phyloP scores from a whole-genome alignment of 2,797 vertebrate genomes.

The Micropoecilia bifurca region DNA sequence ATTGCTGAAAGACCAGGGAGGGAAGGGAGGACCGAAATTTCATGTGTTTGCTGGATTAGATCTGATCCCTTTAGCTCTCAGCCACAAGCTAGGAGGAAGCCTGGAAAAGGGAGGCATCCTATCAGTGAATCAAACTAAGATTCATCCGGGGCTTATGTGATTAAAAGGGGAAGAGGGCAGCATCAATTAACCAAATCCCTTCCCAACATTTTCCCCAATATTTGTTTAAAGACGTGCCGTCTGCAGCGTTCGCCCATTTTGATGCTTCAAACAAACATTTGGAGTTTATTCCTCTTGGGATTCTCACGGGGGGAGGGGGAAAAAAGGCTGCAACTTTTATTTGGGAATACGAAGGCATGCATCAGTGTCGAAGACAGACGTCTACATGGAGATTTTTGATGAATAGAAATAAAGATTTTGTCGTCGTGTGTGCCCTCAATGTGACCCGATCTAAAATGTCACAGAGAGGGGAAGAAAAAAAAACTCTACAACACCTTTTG shows the following conservation, averaged over 20 bases:
- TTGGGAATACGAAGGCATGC: conserved; percentile 52
- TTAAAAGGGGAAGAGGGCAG: conserved; percentile 81
- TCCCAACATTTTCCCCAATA: conserved; percentile 75
- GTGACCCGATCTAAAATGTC: conserved; percentile 68
- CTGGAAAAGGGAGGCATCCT: conserved; percentile 70
- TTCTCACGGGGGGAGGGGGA: conserved; percentile 51
- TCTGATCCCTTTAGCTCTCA: conserved; percentile 73
- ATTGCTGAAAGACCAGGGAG: conserved; percentile 33
- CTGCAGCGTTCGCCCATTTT: conserved; percentile 71
- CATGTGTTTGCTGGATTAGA: conserved; percentile 65
- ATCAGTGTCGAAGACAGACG: conserved; percentile 50
- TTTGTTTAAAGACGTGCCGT: conserved; percentile 77
- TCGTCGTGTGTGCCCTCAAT: conserved; percentile 57
- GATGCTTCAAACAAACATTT: conserved; percentile 73
- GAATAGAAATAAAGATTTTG: conserved; percentile 42
- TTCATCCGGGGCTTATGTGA: conserved; percentile 81
- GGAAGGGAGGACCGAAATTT: not conserved
- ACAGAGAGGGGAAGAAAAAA: conserved; percentile 25
- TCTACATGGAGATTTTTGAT: conserved; percentile 51
- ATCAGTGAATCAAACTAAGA: conserved; percentile 81
- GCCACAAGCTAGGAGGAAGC: conserved; percentile 53
- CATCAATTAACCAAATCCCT: conserved; percentile 82
- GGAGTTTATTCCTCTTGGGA: conserved; percentile 60
- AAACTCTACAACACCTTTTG: conserved; percentile 67
- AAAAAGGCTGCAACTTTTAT: conserved; percentile 49